Conservation (phyloP, 2,113 vertebrate species). For the Henicopernis longicauda region DNA sequence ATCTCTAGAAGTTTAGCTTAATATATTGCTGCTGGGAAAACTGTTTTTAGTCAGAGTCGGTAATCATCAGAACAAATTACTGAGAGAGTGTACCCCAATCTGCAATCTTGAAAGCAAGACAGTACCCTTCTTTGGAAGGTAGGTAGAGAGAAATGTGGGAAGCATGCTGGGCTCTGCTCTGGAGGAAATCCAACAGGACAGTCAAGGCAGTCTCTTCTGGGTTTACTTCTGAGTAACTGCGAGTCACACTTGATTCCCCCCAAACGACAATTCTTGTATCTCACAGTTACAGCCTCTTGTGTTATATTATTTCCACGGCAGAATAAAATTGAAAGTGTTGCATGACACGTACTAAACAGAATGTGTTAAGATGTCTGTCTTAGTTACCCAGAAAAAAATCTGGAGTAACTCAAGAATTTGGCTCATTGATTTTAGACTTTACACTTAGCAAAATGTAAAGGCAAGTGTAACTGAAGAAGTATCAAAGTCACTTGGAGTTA, state of each 20-base stretch:
- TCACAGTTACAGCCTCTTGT: slow-evolving; percentile 47
- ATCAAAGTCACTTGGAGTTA: slow-evolving; percentile 66
- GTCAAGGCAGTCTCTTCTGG: slow-evolving; percentile 39
- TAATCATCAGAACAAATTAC: neutral
- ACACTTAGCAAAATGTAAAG: slow-evolving; percentile 63
- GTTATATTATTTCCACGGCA: slow-evolving; percentile 56
- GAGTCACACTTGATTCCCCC: slow-evolving; percentile 55
- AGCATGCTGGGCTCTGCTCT: neutral
- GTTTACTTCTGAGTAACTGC: slow-evolving; percentile 55
- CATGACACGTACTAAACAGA: slow-evolving; percentile 66
- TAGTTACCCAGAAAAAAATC: slow-evolving; percentile 62
- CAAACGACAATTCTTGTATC: slow-evolving; percentile 31
- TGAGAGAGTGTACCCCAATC: neutral
- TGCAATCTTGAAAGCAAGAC: neutral
- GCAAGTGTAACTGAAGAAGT: slow-evolving; percentile 60
- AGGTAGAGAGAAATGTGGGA: neutral
- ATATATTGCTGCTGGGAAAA: neutral
- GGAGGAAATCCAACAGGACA: slow-evolving; percentile 36
- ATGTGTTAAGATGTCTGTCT: slow-evolving; percentile 67
- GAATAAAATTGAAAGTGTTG: slow-evolving; percentile 63
- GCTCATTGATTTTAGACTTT: slow-evolving; percentile 50
- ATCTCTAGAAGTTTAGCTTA: neutral
- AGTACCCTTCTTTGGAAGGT: neutral
- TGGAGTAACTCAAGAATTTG: slow-evolving; percentile 64
- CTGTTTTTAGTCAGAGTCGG: neutral